Conservation (phyloP, 2,888 invertebrate genomes). For the Chalcis sispes region DNA sequence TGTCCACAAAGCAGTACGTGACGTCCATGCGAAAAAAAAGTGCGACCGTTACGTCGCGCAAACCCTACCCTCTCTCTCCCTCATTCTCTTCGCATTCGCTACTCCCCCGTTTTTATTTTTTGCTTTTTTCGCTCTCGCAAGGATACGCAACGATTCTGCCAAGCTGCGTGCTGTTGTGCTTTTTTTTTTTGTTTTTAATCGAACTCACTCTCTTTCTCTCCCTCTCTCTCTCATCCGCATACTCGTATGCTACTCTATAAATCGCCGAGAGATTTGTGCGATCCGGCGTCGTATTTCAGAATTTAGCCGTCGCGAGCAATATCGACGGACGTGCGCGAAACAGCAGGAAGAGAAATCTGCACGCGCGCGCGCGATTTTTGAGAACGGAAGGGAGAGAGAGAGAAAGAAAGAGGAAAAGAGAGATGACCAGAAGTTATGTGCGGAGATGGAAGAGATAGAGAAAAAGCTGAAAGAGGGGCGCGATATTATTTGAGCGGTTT, state of each 20-base stretch:
- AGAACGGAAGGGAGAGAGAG: slow-evolving; percentile 24
- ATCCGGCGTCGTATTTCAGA: slow-evolving; percentile 58
- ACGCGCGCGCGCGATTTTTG: slow-evolving; percentile 34
- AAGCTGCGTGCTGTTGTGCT: too few relatives aligned
- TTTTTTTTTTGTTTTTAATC: slow-evolving; percentile 26
- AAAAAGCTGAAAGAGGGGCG: slow-evolving; percentile 1
- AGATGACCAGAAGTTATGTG: slow-evolving; percentile 51
- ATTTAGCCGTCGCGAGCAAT: slow-evolving; percentile 54
- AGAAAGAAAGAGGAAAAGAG: slow-evolving; percentile 17
- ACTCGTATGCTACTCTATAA: slow-evolving; percentile 55
- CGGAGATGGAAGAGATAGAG: slow-evolving; percentile 30
- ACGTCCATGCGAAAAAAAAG: slow-evolving; percentile 40
- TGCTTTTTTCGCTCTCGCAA: slow-evolving; percentile 35
- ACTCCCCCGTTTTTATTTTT: slow-evolving; percentile 2
- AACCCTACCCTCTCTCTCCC: not conserved
- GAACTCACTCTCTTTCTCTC: too few relatives aligned
- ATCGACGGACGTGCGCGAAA: slow-evolving; percentile 47
- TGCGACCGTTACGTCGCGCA: slow-evolving; percentile 39
- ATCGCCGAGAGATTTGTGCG: slow-evolving; percentile 63
- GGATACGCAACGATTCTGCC: too few relatives aligned
- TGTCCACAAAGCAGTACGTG: slow-evolving; percentile 55
- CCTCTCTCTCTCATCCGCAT: slow-evolving; percentile 26
- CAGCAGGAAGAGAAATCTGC: slow-evolving; percentile 16
- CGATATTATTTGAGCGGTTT: slow-evolving; percentile 45
- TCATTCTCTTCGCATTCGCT: not conserved